Base-by-base conservation (phyloP, 2,113 vertebrate genomes). In the Poecile atricapillus region DNA sequence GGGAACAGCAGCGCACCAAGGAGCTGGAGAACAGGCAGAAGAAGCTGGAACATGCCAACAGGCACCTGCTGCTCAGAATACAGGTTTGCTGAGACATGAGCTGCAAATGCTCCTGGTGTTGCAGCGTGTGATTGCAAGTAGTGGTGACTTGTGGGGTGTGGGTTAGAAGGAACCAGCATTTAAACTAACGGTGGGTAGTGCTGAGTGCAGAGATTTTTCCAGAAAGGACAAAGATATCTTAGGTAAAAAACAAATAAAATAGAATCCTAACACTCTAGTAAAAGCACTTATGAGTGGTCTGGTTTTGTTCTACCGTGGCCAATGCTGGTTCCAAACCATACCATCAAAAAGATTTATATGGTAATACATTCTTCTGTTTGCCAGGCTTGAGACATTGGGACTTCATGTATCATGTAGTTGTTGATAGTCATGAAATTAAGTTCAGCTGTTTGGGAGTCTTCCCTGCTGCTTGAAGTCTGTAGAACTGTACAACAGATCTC, bases 11-110 rank as follows among this genome's bases (percentile, higher is more conserved):
- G 49, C 98, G 99, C 59, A 98, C 99, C 3, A 99, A 99, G 95
- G 99, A 99, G 94, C 98, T 99, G 67, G 99, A 99, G 97, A 99
- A 96, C 83, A 98, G 99, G 7, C 99, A 99, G 98, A 99, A 99
- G 97, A 99, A 99, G 91, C 92, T 99, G 60, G 99, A 99, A 82
- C 98, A 99, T 1, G 98, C 99, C 85, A 99, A 99, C 97, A 98
- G 99, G 81, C 99, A 99, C 50, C 97, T 99, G 78, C 97, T 99
- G 96, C 97, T 99, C 90, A 98, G 99, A 96, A 99, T 99, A 97
- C 99, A 99, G 99, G 99, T 99, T 97, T 53, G 84, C 37, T 75
- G 56, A 93, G 80, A 73, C 52, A 83, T 16, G 35, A 62, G 25
- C 65, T 89, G 62, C 44, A 37, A 27, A 15, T 21, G 21, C 50